A percentile compares a stretch with the other conserved stretches of the same genome.
Evolutionary conservation across 1,140 invertebrate species (phyloP).

Genomic region (Drosophila erecta): DNA sequence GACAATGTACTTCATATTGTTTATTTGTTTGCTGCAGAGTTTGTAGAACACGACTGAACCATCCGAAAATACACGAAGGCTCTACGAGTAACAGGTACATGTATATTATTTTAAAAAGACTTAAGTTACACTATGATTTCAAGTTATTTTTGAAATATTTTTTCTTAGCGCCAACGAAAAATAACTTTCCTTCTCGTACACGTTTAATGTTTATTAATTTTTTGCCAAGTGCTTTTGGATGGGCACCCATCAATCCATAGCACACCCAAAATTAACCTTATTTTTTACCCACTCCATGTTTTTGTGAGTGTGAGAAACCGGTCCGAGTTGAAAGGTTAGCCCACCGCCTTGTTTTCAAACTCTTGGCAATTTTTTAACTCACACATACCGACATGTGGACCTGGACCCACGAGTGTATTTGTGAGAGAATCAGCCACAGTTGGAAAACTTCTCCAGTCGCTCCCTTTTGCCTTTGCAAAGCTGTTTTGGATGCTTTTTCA

Average conservation of each 20-base stretch:
- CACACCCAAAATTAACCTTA: slow-evolving; percentile 75
- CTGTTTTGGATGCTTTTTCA: slow-evolving; percentile 35
- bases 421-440: slow-evolving; percentile 48
- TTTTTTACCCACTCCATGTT: slow-evolving; percentile 64
- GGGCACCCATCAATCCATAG: slow-evolving; percentile 66
- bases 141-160: background rate
- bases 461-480: slow-evolving; percentile 8
- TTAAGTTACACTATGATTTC: too few relatives aligned
- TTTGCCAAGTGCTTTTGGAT: slow-evolving; percentile 78
- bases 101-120: too few relatives aligned
- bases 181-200: background rate
- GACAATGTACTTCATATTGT: too few relatives aligned
- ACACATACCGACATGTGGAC: slow-evolving; percentile 22
- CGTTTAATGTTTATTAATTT: slow-evolving; percentile 69
- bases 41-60: too few relatives aligned
- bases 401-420: slow-evolving; percentile 70
- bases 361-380: slow-evolving; percentile 61
- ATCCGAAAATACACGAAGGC: too few relatives aligned
- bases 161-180: background rate
- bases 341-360: slow-evolving; percentile 57
- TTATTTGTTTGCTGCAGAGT: too few relatives aligned
- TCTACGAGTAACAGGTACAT: too few relatives aligned
- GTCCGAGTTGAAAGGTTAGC: slow-evolving; percentile 22
- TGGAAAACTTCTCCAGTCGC: slow-evolving; percentile 60
- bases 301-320: slow-evolving; percentile 8